phyloP scores from a whole-genome alignment of 2,113 vertebrate genomes.

The Phocoena phocoena region DNA sequence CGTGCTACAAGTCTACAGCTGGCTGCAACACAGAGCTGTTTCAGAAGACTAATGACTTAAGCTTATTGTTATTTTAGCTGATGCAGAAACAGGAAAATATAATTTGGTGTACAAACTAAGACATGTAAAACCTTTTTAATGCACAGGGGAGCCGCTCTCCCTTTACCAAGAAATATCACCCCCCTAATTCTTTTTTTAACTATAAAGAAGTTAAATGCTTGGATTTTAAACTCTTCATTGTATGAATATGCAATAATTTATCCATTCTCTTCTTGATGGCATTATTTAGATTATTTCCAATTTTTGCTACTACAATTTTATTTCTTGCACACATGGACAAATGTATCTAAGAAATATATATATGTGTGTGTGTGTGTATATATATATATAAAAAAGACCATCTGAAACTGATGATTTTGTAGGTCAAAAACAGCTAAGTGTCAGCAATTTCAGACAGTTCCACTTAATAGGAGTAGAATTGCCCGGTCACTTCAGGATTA shows the following conservation, averaged over 20 bases:
- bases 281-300: not conserved
- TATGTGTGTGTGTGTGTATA: fast-evolving
- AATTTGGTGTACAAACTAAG: constrained; percentile 50
- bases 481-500: not conserved
- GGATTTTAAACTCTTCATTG: not conserved
- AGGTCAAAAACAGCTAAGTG: not conserved
- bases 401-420: not conserved
- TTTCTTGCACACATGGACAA: not conserved
- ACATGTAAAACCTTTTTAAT: not conserved
- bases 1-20: not conserved
- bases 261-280: not conserved
- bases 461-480: not conserved
- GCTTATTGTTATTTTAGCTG: not conserved
- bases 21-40: not conserved
- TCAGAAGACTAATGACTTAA: constrained; percentile 62
- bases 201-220: not conserved
- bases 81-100: constrained; percentile 45
- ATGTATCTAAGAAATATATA: not conserved
- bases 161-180: not conserved
- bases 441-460: not conserved
- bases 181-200: not conserved
- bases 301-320: not conserved
- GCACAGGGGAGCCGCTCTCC: not conserved
- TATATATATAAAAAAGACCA: not conserved
- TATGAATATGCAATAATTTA: not conserved